Conservation (phyloP, 2,113 vertebrate genomes). For the Pseudorasbora parva region DNA sequence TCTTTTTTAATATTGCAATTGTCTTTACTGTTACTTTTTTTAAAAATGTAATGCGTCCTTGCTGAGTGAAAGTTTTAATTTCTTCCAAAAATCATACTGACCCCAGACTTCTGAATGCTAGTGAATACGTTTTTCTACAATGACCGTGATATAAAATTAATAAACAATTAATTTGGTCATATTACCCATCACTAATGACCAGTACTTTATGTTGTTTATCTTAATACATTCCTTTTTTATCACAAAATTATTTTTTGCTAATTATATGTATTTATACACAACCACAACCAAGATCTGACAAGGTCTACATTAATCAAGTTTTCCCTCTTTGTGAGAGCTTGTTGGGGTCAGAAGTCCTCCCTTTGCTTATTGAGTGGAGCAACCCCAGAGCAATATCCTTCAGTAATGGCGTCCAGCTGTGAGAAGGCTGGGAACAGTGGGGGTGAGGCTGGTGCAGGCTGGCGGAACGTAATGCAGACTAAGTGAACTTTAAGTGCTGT, state of each 20-base stretch:
- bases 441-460: constrained; percentile 18
- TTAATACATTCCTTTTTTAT: neutral
- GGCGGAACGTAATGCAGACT: constrained; percentile 42
- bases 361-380: constrained; percentile 58
- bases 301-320: constrained; percentile 7
- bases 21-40: too few species aligned
- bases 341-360: constrained; percentile 58
- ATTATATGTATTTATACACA: neutral
- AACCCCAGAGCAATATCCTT: constrained; percentile 62
- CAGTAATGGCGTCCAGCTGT: constrained; percentile 76
- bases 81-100: too few species aligned
- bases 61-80: too few species aligned
- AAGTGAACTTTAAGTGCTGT: constrained; percentile 53
- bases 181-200: neutral
- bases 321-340: constrained; percentile 18
- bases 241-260: neutral
- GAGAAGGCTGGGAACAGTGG: constrained; percentile 51
- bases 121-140: too few species aligned
- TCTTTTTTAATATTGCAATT: too few species aligned
- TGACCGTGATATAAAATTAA: neutral
- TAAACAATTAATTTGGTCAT: neutral
- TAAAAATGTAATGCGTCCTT: too few species aligned
- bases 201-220: neutral
- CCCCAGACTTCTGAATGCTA: too few species aligned
- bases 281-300: neutral